Percentiles rank a stretch among this genome's conserved stretches.
These are phyloP conservation scores for Atta colombica DNA, from an alignment of 1,140 invertebrate species.

Conservation along the genomic window DNA sequence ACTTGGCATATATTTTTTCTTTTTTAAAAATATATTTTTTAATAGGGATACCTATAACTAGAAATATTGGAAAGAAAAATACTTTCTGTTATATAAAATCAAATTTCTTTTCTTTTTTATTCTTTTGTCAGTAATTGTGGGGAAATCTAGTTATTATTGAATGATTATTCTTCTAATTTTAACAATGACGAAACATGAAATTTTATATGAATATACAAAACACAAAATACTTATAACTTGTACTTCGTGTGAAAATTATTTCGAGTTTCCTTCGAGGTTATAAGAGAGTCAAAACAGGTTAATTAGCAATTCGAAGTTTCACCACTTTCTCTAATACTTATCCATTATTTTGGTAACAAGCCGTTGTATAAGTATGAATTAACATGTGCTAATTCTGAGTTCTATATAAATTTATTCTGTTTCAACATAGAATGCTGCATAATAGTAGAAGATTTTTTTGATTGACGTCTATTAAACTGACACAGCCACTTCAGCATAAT, in stretches of 20 bases:
- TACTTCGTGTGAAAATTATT: not conserved
- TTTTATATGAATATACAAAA: not conserved
- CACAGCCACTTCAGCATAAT: too few relatives aligned
- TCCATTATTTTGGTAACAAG: constrained; percentile 40
- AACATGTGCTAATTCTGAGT: not conserved
- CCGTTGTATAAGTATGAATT: constrained; percentile 26
- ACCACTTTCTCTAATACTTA: not conserved
- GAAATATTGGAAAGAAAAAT: not conserved
- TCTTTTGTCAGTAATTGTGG: not conserved
- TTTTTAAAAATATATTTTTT: too few relatives aligned
- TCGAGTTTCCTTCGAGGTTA: not conserved
- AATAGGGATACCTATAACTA: not conserved
- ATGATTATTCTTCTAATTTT: constrained; percentile 10
- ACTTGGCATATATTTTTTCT: too few relatives aligned
- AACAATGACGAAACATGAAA: not conserved
- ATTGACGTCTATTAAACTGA: too few relatives aligned
- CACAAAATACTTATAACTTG: not conserved
- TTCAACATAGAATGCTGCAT: not conserved
- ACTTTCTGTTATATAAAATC: not conserved
- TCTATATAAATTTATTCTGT: constrained; percentile 18
- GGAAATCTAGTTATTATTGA: not conserved
- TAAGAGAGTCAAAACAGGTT: constrained; percentile 36
- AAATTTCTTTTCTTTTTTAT: not conserved
- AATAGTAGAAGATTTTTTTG: not conserved
- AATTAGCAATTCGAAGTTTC: constrained; percentile 64